Evolutionary conservation across 2,888 invertebrate genomes (phyloP).

Genomic region (Ophion obscuratus): DNA sequence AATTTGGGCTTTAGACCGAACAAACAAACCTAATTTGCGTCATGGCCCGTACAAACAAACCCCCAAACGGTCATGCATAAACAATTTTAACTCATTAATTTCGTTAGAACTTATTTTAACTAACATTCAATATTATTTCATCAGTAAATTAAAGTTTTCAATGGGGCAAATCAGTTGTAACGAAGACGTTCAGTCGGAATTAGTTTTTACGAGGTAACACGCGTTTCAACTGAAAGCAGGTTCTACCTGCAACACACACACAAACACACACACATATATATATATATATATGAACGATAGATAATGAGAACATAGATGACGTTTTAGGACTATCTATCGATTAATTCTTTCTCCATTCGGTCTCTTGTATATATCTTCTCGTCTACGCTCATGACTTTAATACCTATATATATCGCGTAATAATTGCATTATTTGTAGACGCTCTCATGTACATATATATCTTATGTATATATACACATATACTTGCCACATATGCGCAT

Average conservation of each 20-base stretch:
- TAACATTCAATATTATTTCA: too few relatives aligned
- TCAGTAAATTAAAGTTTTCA: too few relatives aligned
- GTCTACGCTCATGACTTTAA: conserved; percentile 19
- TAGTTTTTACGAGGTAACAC: too few relatives aligned
- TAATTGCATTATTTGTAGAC: conserved; percentile 62
- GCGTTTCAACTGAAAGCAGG: too few relatives aligned
- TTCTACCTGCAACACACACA: neutral
- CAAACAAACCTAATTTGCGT: too few relatives aligned
- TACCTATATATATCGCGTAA: conserved; percentile 56
- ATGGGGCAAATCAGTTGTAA: too few relatives aligned
- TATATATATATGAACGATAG: conserved; percentile 75
- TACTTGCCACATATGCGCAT: conserved; percentile 60
- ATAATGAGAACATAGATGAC: conserved; percentile 76
- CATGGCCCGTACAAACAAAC: too few relatives aligned
- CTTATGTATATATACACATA: conserved; percentile 54
- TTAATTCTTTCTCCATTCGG: conserved; percentile 58
- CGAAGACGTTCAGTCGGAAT: too few relatives aligned
- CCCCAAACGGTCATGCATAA: too few relatives aligned
- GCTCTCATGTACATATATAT: conserved; percentile 56
- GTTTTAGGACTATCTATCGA: conserved; percentile 70
- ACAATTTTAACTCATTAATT: too few relatives aligned
- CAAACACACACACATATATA: neutral
- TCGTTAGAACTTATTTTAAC: too few relatives aligned
- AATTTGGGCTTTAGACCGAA: too few relatives aligned
- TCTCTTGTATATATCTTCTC: conserved; percentile 16